Conservation (phyloP, 2,797 vertebrate genomes). For the Gila robusta region DNA sequence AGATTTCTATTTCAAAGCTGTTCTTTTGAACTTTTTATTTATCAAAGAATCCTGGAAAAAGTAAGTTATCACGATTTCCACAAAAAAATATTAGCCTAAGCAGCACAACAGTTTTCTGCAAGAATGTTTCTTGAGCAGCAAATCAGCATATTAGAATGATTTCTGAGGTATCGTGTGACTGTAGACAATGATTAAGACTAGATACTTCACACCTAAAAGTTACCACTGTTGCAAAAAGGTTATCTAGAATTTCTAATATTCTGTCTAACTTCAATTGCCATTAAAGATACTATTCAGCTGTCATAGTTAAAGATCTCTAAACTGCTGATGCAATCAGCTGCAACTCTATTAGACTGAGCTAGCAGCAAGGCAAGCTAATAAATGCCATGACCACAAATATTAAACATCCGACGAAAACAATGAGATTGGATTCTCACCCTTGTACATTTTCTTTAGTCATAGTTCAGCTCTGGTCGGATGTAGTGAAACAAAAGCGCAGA, state of each 20-base stretch:
- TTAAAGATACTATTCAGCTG: not conserved
- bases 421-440: conserved; percentile 74
- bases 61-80: not conserved
- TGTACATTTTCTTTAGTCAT: conserved; percentile 81
- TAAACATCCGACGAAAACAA: not conserved
- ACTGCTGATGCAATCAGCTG: conserved; percentile 78
- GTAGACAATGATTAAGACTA: not conserved
- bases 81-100: too few relatives aligned
- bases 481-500: not conserved
- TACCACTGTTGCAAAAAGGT: not conserved
- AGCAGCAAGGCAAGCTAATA: conserved; percentile 15
- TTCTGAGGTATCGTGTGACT: not conserved
- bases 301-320: not conserved
- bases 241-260: not conserved
- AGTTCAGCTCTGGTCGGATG: not conserved
- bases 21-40: not conserved
- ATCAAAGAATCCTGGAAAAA: not conserved
- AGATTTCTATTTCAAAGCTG: too few relatives aligned
- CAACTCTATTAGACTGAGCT: conserved; percentile 48
- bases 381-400: not conserved
- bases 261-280: not conserved
- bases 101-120: not conserved
- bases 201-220: not conserved
- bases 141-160: not conserved
- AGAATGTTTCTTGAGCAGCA: not conserved